These are phyloP conservation scores for Huso huso DNA, from an alignment of 2,797 vertebrate genomes.

Conservation along the genomic window DNA sequence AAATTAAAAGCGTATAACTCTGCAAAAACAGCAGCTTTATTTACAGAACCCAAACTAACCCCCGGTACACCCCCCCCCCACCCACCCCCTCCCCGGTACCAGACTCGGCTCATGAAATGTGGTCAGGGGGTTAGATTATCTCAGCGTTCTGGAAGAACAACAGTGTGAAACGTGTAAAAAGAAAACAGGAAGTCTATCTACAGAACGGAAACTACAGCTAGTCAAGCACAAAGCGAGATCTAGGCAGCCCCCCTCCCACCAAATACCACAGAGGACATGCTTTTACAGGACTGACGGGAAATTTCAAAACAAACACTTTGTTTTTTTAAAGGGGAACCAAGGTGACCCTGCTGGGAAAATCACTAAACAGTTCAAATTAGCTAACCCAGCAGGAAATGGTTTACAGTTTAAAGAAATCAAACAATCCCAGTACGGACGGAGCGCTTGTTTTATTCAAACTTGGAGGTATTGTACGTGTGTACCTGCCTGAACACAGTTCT, in stretches of 20 bases:
- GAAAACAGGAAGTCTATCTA: conserved; percentile 80
- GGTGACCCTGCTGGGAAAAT: conserved; percentile 3
- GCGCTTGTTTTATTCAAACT: conserved; percentile 8
- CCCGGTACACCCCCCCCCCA: too few species aligned
- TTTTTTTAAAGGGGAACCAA: conserved; percentile 7
- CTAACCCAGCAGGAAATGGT: too few species aligned
- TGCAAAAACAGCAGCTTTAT: too few species aligned
- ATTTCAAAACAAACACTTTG: conserved; percentile 20
- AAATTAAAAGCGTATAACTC: too few species aligned
- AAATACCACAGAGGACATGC: conserved; percentile 37
- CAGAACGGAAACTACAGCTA: conserved; percentile 59
- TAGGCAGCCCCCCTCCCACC: conserved; percentile 37
- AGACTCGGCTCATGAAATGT: neutral
- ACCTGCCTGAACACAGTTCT: neutral
- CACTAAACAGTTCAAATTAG: too few species aligned
- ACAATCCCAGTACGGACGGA: neutral
- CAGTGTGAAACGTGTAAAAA: conserved; percentile 52
- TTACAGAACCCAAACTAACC: too few species aligned
- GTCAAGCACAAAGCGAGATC: conserved; percentile 40
- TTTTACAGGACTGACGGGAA: conserved; percentile 18
- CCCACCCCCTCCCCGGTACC: too few species aligned
- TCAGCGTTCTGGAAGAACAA: conserved; percentile 38
- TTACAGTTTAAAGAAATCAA: neutral
- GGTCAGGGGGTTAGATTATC: conserved; percentile 17
- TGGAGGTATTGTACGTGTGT: neutral